These are phyloP conservation scores for Oryzias celebensis DNA, from an alignment of 2,113 vertebrate species.

Conservation along the genomic window DNA sequence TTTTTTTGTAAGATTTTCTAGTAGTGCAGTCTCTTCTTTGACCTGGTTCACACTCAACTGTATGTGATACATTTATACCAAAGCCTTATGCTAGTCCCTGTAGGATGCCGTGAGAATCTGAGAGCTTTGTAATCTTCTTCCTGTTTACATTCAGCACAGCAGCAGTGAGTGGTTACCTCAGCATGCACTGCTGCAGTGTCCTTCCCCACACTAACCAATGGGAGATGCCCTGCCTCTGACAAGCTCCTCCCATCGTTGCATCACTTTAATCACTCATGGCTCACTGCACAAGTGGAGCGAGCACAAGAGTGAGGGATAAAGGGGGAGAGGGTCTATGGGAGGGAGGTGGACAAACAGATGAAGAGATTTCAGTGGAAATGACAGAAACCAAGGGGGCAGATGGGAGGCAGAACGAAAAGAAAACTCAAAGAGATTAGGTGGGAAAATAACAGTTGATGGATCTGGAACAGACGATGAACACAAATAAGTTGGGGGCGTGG, in stretches of 20 bases:
- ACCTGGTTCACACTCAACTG: neutral
- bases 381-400: conserved; percentile 14
- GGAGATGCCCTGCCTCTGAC: conserved; percentile 23
- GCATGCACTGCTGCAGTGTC: neutral
- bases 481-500: neutral
- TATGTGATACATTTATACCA: accelerated
- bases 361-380: conserved; percentile 34
- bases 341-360: conserved; percentile 31
- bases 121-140: conserved; percentile 25
- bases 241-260: conserved; percentile 58
- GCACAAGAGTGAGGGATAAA: conserved; percentile 29
- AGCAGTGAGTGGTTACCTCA: conserved; percentile 34
- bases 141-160: conserved; percentile 34
- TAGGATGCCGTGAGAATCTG: neutral
- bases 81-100: neutral
- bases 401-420: conserved; percentile 10
- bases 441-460: neutral
- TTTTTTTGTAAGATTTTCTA: neutral
- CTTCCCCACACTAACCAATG: conserved; percentile 36
- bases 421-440: conserved; percentile 6
- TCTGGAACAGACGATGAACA: neutral
- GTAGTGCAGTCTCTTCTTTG: neutral
- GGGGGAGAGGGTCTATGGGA: conserved; percentile 15
- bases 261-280: conserved; percentile 64
- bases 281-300: conserved; percentile 66